These are phyloP conservation scores for Bellardia bayeri DNA, from an alignment of 2,888 invertebrate genomes.

Conservation along the genomic window DNA sequence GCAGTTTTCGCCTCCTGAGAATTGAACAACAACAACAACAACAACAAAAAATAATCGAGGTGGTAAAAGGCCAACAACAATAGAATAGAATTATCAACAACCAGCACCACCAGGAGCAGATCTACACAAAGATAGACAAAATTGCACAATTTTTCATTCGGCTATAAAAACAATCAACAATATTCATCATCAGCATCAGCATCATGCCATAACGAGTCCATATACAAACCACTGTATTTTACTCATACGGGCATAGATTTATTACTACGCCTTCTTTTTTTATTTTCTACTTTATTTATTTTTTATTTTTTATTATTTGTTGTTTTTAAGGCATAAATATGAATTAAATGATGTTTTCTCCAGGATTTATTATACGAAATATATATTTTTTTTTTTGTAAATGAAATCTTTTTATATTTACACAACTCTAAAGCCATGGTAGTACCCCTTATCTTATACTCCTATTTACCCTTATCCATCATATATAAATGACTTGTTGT, in stretches of 20 bases:
- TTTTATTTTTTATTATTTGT: not conserved
- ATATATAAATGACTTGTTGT: conserved; percentile 11
- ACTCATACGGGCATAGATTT: conserved; percentile 45
- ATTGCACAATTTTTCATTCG: conserved; percentile 54
- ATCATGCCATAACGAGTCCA: not conserved
- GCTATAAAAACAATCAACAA: conserved; percentile 46
- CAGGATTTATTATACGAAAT: conserved; percentile 32
- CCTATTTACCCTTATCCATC: not conserved
- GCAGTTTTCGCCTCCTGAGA: conserved; percentile 40
- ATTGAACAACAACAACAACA: not conserved
- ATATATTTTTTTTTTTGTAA: conserved; percentile 1
- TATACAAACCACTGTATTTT: not conserved
- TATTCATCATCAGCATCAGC: conserved; percentile 35
- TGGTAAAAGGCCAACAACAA: conserved; percentile 44
- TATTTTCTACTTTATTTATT: not conserved
- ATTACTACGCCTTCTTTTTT: conserved; percentile 33
- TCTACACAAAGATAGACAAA: conserved; percentile 57
- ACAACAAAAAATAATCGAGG: not conserved
- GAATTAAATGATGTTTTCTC: conserved; percentile 55
- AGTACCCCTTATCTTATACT: not conserved
- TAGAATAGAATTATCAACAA: conserved; percentile 15
- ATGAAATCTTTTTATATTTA: not conserved
- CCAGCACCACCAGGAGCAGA: conserved; percentile 30
- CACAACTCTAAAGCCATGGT: not conserved
- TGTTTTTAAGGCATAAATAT: conserved; percentile 32